phyloP scores from a whole-genome alignment of 2,888 invertebrate species.

The Crematogaster levior region DNA sequence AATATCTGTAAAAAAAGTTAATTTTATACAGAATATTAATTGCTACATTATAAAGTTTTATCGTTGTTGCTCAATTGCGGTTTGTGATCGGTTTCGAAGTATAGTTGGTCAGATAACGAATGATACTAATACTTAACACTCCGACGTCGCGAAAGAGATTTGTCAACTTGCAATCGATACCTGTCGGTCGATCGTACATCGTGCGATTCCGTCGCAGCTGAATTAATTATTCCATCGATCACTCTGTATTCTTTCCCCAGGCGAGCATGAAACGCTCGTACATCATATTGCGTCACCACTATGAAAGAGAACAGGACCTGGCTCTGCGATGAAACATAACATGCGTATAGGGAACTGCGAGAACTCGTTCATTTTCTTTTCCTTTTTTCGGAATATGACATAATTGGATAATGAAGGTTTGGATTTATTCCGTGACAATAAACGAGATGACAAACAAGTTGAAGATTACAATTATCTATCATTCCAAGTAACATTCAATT shows the following conservation, averaged over 20 bases:
- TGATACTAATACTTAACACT: constrained; percentile 44
- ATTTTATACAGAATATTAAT: neutral
- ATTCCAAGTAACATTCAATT: neutral
- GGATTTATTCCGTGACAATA: neutral
- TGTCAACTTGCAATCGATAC: constrained; percentile 44
- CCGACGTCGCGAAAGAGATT: constrained; percentile 31
- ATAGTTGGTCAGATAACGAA: constrained; percentile 19
- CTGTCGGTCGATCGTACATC: constrained; percentile 47
- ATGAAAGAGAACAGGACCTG: constrained; percentile 44
- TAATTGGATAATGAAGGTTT: constrained; percentile 29
- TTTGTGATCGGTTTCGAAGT: neutral
- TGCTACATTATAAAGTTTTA: neutral
- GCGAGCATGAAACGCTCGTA: constrained; percentile 48
- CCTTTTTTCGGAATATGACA: constrained; percentile 23
- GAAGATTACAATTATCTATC: neutral
- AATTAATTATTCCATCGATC: constrained; percentile 55
- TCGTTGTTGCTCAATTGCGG: neutral
- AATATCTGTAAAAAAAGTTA: neutral
- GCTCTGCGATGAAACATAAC: constrained; percentile 32
- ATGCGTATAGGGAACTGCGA: constrained; percentile 24
- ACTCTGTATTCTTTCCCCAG: constrained; percentile 50
- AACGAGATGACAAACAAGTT: neutral
- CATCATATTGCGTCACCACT: constrained; percentile 52
- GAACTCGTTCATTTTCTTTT: constrained; percentile 33
- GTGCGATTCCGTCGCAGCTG: constrained; percentile 42